Conservation (phyloP, 2,888 invertebrate species). For the Cryptocheilus praepositus region DNA sequence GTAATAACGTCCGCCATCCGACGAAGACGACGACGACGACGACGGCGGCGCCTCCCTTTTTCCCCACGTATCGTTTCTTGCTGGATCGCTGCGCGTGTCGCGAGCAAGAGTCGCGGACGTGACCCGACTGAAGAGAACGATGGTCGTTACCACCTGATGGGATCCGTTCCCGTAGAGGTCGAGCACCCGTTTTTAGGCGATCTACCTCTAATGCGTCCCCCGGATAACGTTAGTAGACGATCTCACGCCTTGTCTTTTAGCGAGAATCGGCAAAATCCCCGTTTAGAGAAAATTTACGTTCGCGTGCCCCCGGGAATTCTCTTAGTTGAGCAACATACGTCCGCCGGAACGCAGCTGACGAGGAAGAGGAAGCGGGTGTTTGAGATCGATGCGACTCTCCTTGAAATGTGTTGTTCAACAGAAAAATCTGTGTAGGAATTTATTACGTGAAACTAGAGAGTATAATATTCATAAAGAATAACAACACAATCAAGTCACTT, state of each 20-base stretch:
- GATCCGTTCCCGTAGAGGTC: slow-evolving; percentile 13
- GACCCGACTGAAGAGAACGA: slow-evolving; percentile 34
- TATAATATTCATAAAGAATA: no score
- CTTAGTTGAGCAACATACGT: no score
- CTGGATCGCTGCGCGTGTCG: slow-evolving; percentile 24
- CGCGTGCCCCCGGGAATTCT: background rate
- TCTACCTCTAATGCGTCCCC: slow-evolving; percentile 1
- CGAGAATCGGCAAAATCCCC: background rate
- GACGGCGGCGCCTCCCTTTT: slow-evolving; percentile 12
- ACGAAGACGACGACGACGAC: background rate
- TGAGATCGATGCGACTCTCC: no score
- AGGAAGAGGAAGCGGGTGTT: no score
- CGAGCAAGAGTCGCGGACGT: slow-evolving; percentile 49
- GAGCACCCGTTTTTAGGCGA: slow-evolving; percentile 11
- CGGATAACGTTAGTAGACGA: background rate
- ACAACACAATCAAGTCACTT: no score
- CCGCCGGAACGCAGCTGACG: no score
- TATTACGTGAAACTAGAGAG: no score
- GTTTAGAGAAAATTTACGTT: background rate
- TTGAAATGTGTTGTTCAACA: no score
- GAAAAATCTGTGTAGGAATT: no score
- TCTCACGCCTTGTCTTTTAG: slow-evolving; percentile 1
- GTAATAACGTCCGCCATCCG: slow-evolving; percentile 40
- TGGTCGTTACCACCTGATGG: slow-evolving; percentile 27
- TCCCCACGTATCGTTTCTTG: slow-evolving; percentile 30